These are phyloP conservation scores for Pasiphila rectangulata DNA, from an alignment of 2,888 invertebrate species.

Conservation along the genomic window DNA sequence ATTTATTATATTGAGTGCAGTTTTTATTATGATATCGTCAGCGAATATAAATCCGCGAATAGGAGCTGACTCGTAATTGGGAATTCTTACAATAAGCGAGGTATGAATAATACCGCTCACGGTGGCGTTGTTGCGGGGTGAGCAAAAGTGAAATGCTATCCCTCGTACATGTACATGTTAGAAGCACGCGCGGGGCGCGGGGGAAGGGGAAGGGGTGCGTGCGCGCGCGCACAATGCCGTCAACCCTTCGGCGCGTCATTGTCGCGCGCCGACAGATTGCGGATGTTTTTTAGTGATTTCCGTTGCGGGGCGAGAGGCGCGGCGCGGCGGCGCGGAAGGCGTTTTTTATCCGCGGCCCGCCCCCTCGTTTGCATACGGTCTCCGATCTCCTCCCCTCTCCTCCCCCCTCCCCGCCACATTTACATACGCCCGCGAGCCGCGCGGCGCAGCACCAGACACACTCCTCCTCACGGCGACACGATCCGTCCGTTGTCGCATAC, in stretches of 20 bases:
- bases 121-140: conserved; percentile 22
- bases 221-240: conserved; percentile 53
- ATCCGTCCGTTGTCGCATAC: no score
- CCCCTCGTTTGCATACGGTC: conserved; percentile 57
- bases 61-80: no score
- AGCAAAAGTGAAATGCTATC: conserved; percentile 51
- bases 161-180: conserved; percentile 19
- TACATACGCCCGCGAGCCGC: no score
- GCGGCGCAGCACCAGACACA: conserved; percentile 9
- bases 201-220: conserved; percentile 24
- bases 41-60: no score
- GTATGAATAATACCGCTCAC: conserved; percentile 18
- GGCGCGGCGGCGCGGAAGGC: conserved; percentile 40
- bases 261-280: conserved; percentile 53
- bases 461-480: no score
- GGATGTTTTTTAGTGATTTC: conserved; percentile 50
- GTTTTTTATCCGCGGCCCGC: conserved; percentile 42
- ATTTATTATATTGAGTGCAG: no score
- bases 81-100: conserved; percentile 18
- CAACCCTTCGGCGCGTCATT: conserved; percentile 47
- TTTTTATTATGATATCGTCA: no score
- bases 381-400: conserved; percentile 23
- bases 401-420: no score
- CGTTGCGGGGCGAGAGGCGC: conserved; percentile 34
- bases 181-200: conserved; percentile 3